phyloP scores from a whole-genome alignment of 2,113 vertebrate genomes.

The Recurvirostra avosetta region DNA sequence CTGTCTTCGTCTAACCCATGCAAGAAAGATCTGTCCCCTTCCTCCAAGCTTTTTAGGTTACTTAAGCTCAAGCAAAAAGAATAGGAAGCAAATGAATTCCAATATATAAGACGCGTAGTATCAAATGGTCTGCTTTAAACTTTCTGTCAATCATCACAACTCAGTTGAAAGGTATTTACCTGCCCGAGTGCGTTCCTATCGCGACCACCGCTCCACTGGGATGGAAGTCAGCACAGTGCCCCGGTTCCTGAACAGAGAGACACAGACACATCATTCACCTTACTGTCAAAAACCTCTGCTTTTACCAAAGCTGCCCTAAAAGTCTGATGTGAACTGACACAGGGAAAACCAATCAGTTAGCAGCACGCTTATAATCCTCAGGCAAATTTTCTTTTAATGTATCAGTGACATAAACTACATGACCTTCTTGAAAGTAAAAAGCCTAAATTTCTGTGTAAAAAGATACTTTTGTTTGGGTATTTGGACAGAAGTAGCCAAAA shows the following conservation, averaged over 20 bases:
- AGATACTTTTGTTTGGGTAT: background rate
- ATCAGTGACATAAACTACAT: background rate
- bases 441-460: background rate
- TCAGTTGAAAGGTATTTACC: conserved; percentile 64
- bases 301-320: background rate
- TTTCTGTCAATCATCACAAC: background rate
- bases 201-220: conserved; percentile 93
- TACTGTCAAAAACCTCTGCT: background rate
- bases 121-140: background rate
- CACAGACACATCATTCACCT: background rate
- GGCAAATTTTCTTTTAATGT: background rate
- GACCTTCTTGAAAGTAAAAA: background rate
- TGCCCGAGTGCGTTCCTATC: conserved; percentile 96
- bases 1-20: background rate
- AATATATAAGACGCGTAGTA: accelerated
- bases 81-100: background rate
- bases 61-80: background rate
- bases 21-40: background rate
- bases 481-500: background rate
- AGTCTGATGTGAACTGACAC: background rate
- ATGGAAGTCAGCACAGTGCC: conserved; percentile 98
- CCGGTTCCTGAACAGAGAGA: conserved; percentile 83
- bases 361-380: background rate
- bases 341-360: background rate
- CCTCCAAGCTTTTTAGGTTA: background rate